These are phyloP conservation scores for Rhinichthys klamathensis DNA, from an alignment of 2,113 vertebrate genomes.

Conservation along the genomic window DNA sequence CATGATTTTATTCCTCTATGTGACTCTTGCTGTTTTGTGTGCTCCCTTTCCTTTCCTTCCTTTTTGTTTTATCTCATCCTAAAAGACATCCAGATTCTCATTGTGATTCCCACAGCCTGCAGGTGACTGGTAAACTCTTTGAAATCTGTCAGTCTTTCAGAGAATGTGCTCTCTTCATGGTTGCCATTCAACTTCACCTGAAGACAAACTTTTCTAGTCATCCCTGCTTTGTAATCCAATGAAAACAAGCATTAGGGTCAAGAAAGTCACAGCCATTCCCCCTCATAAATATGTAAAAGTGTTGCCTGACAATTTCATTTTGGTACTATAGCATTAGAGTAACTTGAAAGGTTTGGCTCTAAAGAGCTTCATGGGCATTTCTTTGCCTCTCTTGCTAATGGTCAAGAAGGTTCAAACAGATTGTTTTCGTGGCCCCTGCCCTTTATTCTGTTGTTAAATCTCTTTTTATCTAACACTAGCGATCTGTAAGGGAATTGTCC, in stretches of 20 bases:
- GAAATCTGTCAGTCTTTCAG: not conserved
- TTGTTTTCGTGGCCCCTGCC: not conserved
- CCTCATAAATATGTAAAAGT: constrained; percentile 21
- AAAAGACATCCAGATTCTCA: not conserved
- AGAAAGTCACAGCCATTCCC: not conserved
- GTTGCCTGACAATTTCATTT: not conserved
- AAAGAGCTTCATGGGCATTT: not conserved
- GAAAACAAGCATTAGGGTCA: constrained; percentile 9
- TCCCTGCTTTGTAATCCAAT: constrained; percentile 12
- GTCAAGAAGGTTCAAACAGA: constrained; percentile 5
- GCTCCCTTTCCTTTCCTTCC: constrained; percentile 4
- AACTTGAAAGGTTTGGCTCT: not conserved
- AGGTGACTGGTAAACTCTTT: not conserved
- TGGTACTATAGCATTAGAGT: not conserved
- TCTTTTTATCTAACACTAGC: not conserved
- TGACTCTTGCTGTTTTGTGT: not conserved
- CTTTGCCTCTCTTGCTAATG: not conserved
- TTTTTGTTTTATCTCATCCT: not conserved
- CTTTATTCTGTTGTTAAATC: not conserved
- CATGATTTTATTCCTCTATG: not conserved
- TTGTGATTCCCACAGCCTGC: constrained; percentile 21
- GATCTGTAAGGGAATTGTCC: not conserved
- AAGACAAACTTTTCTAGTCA: constrained; percentile 6
- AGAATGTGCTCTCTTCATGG: not conserved
- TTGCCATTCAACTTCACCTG: not conserved